These are phyloP conservation scores for Thalassoma bifasciatum DNA, from an alignment of 2,113 vertebrate species.

Conservation along the genomic window DNA sequence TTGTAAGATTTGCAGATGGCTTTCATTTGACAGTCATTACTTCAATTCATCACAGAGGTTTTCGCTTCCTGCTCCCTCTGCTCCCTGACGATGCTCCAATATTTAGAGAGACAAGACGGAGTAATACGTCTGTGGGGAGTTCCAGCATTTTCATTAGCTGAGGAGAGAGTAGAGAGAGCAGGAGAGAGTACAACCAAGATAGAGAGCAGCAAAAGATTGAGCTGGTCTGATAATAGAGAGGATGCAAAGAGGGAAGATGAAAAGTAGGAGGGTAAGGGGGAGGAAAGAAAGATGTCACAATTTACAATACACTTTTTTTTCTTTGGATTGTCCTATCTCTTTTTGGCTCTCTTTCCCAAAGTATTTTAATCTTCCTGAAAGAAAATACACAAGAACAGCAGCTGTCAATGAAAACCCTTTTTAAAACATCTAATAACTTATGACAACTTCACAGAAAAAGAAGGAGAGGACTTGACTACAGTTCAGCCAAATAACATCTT, in stretches of 20 bases:
- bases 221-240: background rate
- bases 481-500: too few species aligned
- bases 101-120: conserved; percentile 35
- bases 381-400: too few species aligned
- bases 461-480: too few species aligned
- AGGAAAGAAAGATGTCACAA: background rate
- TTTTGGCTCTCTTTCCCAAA: too few species aligned
- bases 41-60: conserved; percentile 47
- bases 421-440: too few species aligned
- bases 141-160: conserved; percentile 30
- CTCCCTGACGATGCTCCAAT: conserved; percentile 1
- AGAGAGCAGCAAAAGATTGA: too few species aligned
- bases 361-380: too few species aligned
- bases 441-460: too few species aligned
- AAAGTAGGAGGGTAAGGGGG: background rate
- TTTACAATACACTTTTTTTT: too few species aligned
- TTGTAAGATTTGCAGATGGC: conserved; percentile 11
- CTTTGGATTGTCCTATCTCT: too few species aligned
- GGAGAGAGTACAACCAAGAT: background rate
- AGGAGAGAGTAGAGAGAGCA: conserved; percentile 3
- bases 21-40: conserved; percentile 29
- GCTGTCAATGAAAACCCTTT: too few species aligned
- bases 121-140: conserved; percentile 48
- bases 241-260: too few species aligned
- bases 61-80: conserved; percentile 17